Evolutionary conservation across 2,888 invertebrate species (phyloP), one percentile per base, ranked within the genome.

Genomic region (Tiphia femorata): DNA sequence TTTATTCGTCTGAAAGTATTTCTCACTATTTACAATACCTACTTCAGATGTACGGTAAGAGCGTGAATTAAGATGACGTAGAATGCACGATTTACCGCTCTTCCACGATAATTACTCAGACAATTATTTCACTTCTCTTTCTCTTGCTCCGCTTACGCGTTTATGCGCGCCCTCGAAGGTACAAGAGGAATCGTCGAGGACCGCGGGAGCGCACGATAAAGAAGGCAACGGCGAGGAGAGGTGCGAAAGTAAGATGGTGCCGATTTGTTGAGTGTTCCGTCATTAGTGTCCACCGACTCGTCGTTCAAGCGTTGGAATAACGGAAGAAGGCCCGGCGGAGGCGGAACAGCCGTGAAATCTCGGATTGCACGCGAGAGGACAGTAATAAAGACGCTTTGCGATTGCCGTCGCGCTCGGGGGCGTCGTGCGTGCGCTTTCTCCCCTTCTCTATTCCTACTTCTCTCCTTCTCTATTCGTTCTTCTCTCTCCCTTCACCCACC

Each of bases 261-360:
- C 30, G 51, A 23, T 8, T 23, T 14, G 33, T 33, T 33, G 14
- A 33, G 12, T 35, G 52, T 57, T 60, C 35, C 37, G 43, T 58
- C 61, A 58, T 64, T 65, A 61, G 54, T 51, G 58, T 52, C 49
- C 33, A 58, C 54, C 40, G 48, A 27, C 49, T 25, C 54, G 49
- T 49, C 57, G 57, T 55, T 65, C 51, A 41, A 46, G 51, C 49
- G 49, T 47, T 29, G 25, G 41, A 37, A 33, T 33, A 33, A 33
- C 38, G 19, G 38, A 12, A 19, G 16, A 20, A 14, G 33, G 14
- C 14, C 12, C 12, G 33, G 33, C 17, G 38, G 20, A 20, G 33
- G 33, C 17, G 38, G 20, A 20, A 20, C 17, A 38, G 38, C 20
- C 38, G 38, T 38, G 38, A 38, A 38, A 38, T 38, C 19, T 38